Conservation (phyloP, 2,113 vertebrate species). For the Tupaia tana region DNA sequence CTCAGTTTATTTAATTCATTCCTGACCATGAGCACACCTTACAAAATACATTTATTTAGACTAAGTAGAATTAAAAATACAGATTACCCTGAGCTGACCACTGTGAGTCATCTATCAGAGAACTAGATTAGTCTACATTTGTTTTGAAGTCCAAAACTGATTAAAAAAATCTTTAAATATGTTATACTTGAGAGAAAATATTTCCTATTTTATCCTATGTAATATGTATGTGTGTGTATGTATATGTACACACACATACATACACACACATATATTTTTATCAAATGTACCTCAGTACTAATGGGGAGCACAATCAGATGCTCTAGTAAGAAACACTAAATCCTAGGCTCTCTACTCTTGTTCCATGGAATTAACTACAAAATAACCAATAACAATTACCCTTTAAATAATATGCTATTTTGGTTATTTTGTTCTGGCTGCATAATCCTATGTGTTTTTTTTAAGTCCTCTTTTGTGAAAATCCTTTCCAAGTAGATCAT, state of each 20-base stretch:
- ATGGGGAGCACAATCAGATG: not conserved
- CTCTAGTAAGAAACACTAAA: not conserved
- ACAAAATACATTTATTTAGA: conserved; percentile 54
- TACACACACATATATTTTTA: not conserved
- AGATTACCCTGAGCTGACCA: conserved; percentile 29
- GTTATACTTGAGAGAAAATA: not conserved
- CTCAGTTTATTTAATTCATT: conserved; percentile 47
- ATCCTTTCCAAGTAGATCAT: not conserved
- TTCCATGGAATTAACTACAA: not conserved
- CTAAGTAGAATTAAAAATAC: conserved; percentile 58
- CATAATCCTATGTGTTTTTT: not conserved
- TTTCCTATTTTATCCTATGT: not conserved
- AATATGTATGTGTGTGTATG: too few species aligned
- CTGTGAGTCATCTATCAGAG: conserved; percentile 31
- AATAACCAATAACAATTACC: not conserved
- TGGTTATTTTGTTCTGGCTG: not conserved
- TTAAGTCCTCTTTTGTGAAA: not conserved
- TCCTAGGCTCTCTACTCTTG: not conserved
- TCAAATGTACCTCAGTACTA: not conserved
- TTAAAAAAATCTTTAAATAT: conserved; percentile 54
- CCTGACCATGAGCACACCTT: conserved; percentile 3
- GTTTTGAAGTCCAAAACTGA: not conserved
- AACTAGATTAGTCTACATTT: conserved; percentile 51
- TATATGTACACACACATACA: too few species aligned
- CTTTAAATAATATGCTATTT: conserved; percentile 23